Evolutionary conservation across 2,113 vertebrate genomes (phyloP).

Genomic region (Prinia subflava): DNA sequence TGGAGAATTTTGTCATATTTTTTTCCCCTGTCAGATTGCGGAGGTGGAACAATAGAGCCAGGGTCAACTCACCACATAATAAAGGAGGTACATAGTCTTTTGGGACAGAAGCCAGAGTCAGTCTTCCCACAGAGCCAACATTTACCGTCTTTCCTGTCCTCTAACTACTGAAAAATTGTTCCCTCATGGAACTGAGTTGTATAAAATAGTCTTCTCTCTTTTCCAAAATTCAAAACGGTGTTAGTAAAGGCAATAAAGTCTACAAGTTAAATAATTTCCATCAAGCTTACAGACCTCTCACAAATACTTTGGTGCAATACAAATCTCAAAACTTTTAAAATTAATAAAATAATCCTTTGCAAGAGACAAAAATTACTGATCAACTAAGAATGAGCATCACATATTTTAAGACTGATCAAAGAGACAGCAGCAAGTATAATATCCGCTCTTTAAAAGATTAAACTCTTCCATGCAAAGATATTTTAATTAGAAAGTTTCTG

Average conservation of each 20-base stretch:
- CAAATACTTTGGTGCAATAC: not conserved
- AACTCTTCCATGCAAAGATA: slow-evolving; percentile 31
- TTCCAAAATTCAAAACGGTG: not conserved
- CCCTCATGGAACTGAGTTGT: not conserved
- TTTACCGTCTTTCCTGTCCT: not conserved
- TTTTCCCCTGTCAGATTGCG: not conserved
- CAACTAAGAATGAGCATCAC: not conserved
- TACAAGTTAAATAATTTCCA: not conserved
- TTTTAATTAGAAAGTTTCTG: slow-evolving; percentile 57
- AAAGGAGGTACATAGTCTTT: not conserved
- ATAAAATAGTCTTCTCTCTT: not conserved
- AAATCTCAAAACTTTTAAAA: not conserved
- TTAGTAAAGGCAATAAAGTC: not conserved
- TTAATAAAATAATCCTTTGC: not conserved
- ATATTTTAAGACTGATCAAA: slow-evolving; percentile 33
- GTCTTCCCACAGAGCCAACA: not conserved
- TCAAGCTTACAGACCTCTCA: not conserved
- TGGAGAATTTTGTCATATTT: not conserved
- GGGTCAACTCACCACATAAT: not conserved
- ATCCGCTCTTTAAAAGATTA: not conserved
- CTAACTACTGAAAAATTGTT: not conserved
- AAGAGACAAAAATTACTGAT: slow-evolving; percentile 2
- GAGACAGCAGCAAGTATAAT: not conserved
- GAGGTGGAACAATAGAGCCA: not conserved
- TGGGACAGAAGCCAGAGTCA: not conserved